A percentile compares a stretch with the other conserved stretches of the same genome.
These are phyloP conservation scores for Pelmatolapia mariae DNA, from an alignment of 2,113 vertebrate species.

Conservation along the genomic window DNA sequence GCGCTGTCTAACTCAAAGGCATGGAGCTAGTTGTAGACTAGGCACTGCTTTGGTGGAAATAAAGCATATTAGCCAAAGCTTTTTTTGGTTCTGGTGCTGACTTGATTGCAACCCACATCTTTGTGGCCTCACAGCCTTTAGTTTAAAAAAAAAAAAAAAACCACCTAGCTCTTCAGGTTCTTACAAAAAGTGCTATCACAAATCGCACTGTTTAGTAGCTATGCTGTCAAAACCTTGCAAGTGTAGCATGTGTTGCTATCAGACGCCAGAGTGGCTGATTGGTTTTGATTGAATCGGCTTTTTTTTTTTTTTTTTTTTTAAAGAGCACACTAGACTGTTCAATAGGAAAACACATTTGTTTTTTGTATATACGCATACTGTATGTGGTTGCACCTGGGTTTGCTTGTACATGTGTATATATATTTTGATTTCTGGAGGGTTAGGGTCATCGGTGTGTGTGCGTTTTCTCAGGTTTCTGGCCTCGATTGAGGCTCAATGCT, in stretches of 20 bases:
- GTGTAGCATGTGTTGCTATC: slow-evolving; percentile 1
- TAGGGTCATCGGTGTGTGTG: slow-evolving; percentile 21
- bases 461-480: slow-evolving; percentile 66
- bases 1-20: neutral
- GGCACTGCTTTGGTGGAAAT: neutral
- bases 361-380: neutral
- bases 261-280: neutral
- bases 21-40: neutral
- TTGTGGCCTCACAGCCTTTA: slow-evolving; percentile 13
- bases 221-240: neutral
- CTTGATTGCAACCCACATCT: neutral
- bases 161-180: slow-evolving; percentile 28
- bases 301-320: neutral
- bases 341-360: neutral
- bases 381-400: slow-evolving; percentile 18
- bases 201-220: neutral
- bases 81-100: slow-evolving; percentile 25
- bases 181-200: slow-evolving; percentile 33
- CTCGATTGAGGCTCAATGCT: slow-evolving; percentile 30
- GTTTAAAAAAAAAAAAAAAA: neutral
- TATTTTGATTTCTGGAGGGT: slow-evolving; percentile 42
- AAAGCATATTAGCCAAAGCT: neutral
- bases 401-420: neutral
- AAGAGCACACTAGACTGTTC: neutral
- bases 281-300: neutral